Evolutionary conservation across 2,797 vertebrate species (phyloP).

Genomic region (Ptychobarbus kaznakovi): DNA sequence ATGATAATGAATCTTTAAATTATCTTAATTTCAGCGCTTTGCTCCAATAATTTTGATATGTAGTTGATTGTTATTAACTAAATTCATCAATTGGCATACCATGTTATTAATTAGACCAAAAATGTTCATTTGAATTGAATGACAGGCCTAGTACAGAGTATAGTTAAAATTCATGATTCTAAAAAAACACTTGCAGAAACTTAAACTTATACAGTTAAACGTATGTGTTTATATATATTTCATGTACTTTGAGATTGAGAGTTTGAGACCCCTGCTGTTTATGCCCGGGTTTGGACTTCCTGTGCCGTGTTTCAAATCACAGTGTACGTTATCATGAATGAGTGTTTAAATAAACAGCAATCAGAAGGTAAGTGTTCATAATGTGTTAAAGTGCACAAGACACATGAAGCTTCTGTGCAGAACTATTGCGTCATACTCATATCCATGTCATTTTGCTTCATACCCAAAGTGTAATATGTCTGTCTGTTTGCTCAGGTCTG

Average conservation of each 20-base stretch:
- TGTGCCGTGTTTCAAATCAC: constrained; percentile 8
- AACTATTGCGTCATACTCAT: constrained; percentile 3
- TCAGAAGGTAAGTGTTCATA: constrained; percentile 33
- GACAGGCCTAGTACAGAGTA: background rate
- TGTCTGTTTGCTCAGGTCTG: constrained; percentile 29
- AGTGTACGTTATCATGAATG: background rate
- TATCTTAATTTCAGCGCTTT: background rate
- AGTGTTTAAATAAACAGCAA: constrained; percentile 4
- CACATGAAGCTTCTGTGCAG: constrained; percentile 4
- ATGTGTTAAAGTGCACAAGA: background rate
- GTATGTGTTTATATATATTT: background rate
- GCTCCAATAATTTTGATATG: background rate
- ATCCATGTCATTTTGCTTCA: constrained; percentile 6
- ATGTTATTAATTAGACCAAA: background rate
- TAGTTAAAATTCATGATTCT: background rate
- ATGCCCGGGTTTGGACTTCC: constrained; percentile 19
- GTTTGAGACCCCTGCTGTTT: constrained; percentile 18
- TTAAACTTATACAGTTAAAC: no score
- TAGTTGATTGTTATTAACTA: background rate
- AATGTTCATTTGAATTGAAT: background rate
- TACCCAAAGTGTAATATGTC: constrained; percentile 42
- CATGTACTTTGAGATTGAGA: background rate
- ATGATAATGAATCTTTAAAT: background rate
- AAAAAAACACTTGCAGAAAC: background rate
- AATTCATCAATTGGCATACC: background rate